Evolutionary conservation across 2,888 invertebrate species (phyloP).

Genomic region (Lithosia quadra): DNA sequence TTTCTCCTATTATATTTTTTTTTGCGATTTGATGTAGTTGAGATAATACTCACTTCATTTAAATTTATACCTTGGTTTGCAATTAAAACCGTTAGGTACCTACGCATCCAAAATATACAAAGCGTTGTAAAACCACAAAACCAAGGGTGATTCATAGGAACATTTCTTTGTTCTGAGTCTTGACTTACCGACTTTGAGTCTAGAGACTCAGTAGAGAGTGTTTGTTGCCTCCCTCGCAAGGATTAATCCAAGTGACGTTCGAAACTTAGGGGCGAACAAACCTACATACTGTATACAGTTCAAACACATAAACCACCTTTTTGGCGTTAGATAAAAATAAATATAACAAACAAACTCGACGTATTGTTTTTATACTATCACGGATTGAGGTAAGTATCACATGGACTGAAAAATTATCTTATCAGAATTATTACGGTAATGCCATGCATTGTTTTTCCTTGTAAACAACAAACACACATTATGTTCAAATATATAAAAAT

Average conservation of each 20-base stretch:
- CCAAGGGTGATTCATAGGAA: too few species aligned
- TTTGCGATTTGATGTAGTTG: too few species aligned
- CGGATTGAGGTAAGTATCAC: slow-evolving; percentile 12
- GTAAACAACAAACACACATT: slow-evolving; percentile 9
- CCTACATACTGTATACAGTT: background rate
- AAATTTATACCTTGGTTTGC: too few species aligned
- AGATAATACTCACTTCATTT: too few species aligned
- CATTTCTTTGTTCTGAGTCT: too few species aligned
- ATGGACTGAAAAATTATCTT: slow-evolving; percentile 17
- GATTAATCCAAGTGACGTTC: background rate
- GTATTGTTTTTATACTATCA: background rate
- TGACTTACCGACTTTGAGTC: too few species aligned
- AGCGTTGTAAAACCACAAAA: too few species aligned
- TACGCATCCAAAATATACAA: too few species aligned
- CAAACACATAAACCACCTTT: background rate
- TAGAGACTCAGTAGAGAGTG: too few species aligned
- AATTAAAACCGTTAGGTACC: too few species aligned
- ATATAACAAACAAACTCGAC: background rate
- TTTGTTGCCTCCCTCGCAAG: too few species aligned
- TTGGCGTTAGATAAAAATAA: background rate
- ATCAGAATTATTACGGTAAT: slow-evolving; percentile 27
- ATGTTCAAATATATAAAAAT: slow-evolving; percentile 11
- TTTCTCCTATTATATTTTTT: background rate
- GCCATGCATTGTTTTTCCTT: background rate
- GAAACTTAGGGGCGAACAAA: background rate